Evolutionary conservation across 2,797 vertebrate species (phyloP).

Genomic region (Apogon talboti): DNA sequence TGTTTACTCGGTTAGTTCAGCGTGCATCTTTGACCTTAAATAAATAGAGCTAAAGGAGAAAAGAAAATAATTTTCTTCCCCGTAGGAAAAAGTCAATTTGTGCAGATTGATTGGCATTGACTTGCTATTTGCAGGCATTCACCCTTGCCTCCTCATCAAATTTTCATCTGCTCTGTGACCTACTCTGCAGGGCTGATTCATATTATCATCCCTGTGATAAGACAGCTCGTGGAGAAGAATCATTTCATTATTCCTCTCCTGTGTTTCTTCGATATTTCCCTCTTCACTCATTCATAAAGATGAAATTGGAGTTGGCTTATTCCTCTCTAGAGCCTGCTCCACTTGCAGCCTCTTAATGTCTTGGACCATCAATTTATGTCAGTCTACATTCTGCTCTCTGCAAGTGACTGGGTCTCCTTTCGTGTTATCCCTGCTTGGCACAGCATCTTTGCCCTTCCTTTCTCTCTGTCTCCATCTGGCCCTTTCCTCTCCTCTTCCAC

Average conservation of each 20-base stretch:
- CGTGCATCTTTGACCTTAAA: neutral
- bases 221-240: slow-evolving; percentile 45
- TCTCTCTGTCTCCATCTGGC: slow-evolving; percentile 70
- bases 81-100: slow-evolving; percentile 14
- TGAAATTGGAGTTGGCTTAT: slow-evolving; percentile 67
- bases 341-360: slow-evolving; percentile 60
- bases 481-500: slow-evolving; percentile 58
- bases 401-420: slow-evolving; percentile 52
- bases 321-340: slow-evolving; percentile 67
- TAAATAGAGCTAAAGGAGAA: slow-evolving; percentile 14
- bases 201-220: slow-evolving; percentile 50
- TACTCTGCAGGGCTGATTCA: slow-evolving; percentile 53
- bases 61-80: slow-evolving; percentile 1
- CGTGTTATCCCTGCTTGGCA: slow-evolving; percentile 59
- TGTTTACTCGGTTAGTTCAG: neutral
- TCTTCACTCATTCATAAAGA: slow-evolving; percentile 68
- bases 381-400: slow-evolving; percentile 61
- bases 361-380: slow-evolving; percentile 70
- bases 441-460: slow-evolving; percentile 43
- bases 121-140: slow-evolving; percentile 24
- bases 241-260: slow-evolving; percentile 69
- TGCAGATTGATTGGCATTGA: slow-evolving; percentile 27
- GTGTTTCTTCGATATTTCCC: slow-evolving; percentile 61
- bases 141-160: slow-evolving; percentile 54
- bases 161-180: slow-evolving; percentile 53